Percentiles rank a stretch among this genome's conserved stretches.
phyloP scores from a whole-genome alignment of 2,888 invertebrate genomes.

The Limenitis camilla region DNA sequence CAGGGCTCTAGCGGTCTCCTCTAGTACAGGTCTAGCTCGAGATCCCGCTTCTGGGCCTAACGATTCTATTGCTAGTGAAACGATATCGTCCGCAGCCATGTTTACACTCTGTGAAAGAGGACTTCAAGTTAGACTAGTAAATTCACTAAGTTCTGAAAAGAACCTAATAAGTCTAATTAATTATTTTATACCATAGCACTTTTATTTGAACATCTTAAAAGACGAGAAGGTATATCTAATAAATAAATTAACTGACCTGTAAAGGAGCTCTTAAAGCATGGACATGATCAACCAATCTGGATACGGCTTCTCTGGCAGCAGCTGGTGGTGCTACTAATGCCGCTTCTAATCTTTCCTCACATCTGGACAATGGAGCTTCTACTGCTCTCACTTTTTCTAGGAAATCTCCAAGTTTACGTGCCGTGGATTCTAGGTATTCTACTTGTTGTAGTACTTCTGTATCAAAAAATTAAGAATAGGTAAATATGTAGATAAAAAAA shows the following conservation, averaged over 20 bases:
- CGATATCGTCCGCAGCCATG: constrained; percentile 82
- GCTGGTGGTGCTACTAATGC: constrained; percentile 81
- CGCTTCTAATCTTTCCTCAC: constrained; percentile 83
- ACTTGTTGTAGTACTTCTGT: constrained; percentile 82
- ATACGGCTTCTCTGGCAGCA: constrained; percentile 90
- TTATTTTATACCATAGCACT: too few relatives aligned
- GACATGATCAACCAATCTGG: constrained; percentile 87
- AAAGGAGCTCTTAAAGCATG: constrained; percentile 83
- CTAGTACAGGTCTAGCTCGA: constrained; percentile 83
- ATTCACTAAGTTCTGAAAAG: neutral
- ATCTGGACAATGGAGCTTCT: constrained; percentile 88
- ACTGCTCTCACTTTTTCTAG: constrained; percentile 88
- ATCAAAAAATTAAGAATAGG: constrained; percentile 4
- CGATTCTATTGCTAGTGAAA: constrained; percentile 66
- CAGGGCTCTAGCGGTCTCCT: constrained; percentile 83
- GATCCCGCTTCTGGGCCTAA: constrained; percentile 84
- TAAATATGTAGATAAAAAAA: neutral
- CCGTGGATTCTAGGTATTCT: constrained; percentile 87
- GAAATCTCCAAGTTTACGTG: constrained; percentile 87
- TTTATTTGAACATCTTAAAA: neutral
- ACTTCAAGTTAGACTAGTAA: neutral
- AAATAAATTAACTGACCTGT: constrained; percentile 41
- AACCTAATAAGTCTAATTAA: too few relatives aligned
- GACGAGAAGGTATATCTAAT: neutral
- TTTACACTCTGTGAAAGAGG: constrained; percentile 61